Conservation (phyloP, 2,797 vertebrate genomes). For the Coendou prehensilis region DNA sequence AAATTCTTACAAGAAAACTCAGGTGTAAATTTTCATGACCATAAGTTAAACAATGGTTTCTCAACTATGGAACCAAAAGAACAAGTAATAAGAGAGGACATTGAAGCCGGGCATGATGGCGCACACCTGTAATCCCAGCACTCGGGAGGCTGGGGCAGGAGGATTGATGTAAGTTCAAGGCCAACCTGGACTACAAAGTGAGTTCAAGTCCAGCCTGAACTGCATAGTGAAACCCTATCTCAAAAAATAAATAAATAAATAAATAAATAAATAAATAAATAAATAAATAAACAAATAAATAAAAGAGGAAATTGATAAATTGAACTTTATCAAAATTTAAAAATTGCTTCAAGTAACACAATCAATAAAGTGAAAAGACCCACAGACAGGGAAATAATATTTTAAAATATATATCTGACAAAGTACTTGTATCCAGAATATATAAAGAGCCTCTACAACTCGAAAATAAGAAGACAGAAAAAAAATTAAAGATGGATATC, state of each 20-base stretch:
- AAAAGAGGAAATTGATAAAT: background rate
- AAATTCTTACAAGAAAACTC: constrained; percentile 34
- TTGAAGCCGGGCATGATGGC: too few species aligned
- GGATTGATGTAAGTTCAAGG: too few species aligned
- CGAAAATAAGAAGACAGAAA: background rate
- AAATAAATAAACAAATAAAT: background rate
- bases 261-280: background rate
- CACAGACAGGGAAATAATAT: background rate
- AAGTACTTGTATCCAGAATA: background rate
- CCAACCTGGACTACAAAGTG: too few species aligned
- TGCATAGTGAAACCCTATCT: too few species aligned
- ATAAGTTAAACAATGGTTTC: constrained; percentile 11
- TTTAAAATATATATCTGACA: constrained; percentile 14
- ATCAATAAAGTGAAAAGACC: constrained; percentile 24
- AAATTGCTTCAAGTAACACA: background rate
- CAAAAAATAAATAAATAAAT: too few species aligned
- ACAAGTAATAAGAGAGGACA: background rate
- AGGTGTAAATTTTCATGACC: background rate
- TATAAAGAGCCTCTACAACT: background rate
- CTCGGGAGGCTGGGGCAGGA: too few species aligned
- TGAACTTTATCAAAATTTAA: constrained; percentile 22
- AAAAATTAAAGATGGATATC: background rate
- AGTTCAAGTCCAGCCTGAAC: too few species aligned
- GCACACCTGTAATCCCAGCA: too few species aligned
- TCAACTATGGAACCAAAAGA: background rate